Conservation (phyloP, 2,113 vertebrate species). For the Bettongia penicillata region DNA sequence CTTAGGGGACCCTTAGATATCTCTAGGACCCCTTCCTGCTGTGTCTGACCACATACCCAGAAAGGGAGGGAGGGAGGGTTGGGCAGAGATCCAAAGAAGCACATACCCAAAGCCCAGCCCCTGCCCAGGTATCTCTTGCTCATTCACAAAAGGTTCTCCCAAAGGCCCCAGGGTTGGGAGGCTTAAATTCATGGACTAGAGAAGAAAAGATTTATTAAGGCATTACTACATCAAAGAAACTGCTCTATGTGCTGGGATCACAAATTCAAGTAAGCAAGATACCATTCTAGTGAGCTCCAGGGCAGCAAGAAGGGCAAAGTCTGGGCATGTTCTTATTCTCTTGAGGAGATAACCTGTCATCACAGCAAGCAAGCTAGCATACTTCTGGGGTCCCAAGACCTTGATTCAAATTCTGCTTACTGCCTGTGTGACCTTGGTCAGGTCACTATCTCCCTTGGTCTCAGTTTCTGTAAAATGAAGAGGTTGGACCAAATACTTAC, state of each 20-base stretch:
- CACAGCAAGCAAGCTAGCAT: too few species aligned
- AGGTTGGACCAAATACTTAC: not conserved
- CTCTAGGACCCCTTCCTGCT: not conserved
- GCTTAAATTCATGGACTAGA: not conserved
- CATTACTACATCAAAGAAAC: not conserved
- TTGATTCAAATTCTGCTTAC: not conserved
- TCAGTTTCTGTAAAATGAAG: not conserved
- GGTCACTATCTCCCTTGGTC: not conserved
- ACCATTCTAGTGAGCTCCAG: not conserved
- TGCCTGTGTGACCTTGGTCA: not conserved
- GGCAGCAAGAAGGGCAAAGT: not conserved
- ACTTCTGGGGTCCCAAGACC: not conserved
- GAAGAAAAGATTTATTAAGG: not conserved
- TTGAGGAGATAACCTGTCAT: not conserved
- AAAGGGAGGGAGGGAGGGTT: not conserved
- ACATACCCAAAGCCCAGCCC: not conserved
- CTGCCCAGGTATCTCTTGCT: too few species aligned
- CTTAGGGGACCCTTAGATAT: not conserved
- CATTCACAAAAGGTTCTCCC: not conserved
- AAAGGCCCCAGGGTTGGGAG: not conserved
- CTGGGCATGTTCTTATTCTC: not conserved
- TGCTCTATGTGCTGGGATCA: too few species aligned
- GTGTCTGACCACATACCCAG: not conserved
- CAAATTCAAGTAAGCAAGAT: not conserved
- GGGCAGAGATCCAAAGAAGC: not conserved